Evolutionary conservation across 2,113 vertebrate species (phyloP).

Genomic region (Psittacula cyanocephala): DNA sequence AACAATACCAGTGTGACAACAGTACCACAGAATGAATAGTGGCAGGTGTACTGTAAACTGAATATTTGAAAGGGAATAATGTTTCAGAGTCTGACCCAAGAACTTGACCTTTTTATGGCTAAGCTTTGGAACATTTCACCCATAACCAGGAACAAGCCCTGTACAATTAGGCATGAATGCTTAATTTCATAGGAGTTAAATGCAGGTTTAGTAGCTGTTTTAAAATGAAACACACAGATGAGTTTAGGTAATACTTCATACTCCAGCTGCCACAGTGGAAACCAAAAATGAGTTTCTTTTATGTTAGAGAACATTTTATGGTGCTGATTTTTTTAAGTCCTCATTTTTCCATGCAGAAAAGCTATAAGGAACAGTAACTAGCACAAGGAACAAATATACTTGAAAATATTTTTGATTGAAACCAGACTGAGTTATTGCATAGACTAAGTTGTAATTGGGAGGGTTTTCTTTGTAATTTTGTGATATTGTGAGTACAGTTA

Average conservation of each 20-base stretch:
- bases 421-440: not conserved
- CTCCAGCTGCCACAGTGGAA: not conserved
- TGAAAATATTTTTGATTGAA: not conserved
- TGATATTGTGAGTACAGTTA: not conserved
- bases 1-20: not conserved
- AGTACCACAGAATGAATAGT: not conserved
- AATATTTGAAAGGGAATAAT: not conserved
- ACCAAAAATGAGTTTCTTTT: not conserved
- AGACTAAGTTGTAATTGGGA: not conserved
- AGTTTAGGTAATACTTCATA: not conserved
- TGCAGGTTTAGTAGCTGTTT: not conserved
- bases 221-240: not conserved
- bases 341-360: not conserved
- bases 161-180: not conserved
- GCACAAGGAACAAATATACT: not conserved
- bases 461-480: not conserved
- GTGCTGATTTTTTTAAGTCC: not conserved
- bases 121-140: not conserved
- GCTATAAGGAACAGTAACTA: not conserved
- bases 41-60: not conserved
- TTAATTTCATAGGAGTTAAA: not conserved
- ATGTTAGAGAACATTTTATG: not conserved
- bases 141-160: not conserved
- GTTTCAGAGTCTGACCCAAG: not conserved
- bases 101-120: not conserved